A percentile compares a stretch with the other conserved stretches of the same genome.
Conservation (phyloP, 2,888 invertebrate species). For the Theretra japonica region DNA sequence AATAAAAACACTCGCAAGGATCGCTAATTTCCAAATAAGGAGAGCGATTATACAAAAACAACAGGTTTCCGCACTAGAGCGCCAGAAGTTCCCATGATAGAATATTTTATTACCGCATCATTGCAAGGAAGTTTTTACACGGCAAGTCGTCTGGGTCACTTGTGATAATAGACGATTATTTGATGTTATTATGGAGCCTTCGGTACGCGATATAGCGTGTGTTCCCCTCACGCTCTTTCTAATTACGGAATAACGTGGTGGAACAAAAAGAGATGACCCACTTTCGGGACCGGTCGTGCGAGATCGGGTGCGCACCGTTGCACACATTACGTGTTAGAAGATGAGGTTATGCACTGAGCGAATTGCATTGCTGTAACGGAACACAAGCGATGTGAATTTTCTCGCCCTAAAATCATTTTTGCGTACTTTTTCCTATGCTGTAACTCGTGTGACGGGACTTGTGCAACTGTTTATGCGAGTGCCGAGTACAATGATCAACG, state of each 20-base stretch:
- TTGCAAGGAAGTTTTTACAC: constrained; percentile 9
- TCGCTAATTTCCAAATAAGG: not conserved
- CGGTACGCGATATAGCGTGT: constrained; percentile 20
- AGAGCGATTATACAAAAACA: constrained; percentile 14
- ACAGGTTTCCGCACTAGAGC: not conserved
- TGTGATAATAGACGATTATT: constrained; percentile 2
- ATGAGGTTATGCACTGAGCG: constrained; percentile 77
- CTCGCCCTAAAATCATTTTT: constrained; percentile 82
- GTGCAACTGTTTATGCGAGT: constrained; percentile 64
- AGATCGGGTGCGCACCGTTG: constrained; percentile 83
- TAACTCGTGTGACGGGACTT: constrained; percentile 63
- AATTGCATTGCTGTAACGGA: constrained; percentile 73
- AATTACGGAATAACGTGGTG: constrained; percentile 82
- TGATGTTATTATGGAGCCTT: constrained; percentile 19
- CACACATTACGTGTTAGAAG: constrained; percentile 82
- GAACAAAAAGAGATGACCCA: constrained; percentile 85
- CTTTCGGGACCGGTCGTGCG: constrained; percentile 82
- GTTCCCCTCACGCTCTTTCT: constrained; percentile 72
- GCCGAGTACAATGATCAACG: constrained; percentile 40
- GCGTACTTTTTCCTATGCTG: constrained; percentile 72
- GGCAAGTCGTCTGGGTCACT: constrained; percentile 6
- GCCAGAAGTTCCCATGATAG: not conserved
- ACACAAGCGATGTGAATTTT: constrained; percentile 80
- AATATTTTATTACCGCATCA: not conserved
- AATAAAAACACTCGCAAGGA: constrained; percentile 15